Percentiles rank a stretch among this genome's conserved stretches.
Evolutionary conservation across 1,140 invertebrate species (phyloP).

Genomic region (Magallana gigas): DNA sequence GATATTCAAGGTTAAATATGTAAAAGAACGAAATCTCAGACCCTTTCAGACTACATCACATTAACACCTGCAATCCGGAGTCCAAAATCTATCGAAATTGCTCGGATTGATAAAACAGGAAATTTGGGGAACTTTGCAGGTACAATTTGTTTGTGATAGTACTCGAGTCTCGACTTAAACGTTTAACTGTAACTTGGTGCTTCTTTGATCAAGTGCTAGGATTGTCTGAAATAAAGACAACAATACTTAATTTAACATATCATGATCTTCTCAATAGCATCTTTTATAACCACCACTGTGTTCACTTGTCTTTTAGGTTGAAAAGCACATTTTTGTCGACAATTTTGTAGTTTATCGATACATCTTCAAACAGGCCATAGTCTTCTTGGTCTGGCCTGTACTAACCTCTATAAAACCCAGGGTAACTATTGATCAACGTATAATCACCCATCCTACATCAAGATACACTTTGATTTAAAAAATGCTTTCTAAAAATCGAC

Average conservation of each 20-base stretch:
- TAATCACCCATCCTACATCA: conserved; percentile 55
- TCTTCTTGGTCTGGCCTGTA: conserved; percentile 53
- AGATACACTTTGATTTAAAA: too few relatives aligned
- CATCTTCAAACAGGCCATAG: not conserved
- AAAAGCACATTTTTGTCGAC: conserved; percentile 16
- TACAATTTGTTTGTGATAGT: conserved; percentile 58
- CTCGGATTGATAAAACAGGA: conserved; percentile 41
- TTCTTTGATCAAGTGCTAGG: conserved; percentile 52
- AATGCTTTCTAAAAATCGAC: too few relatives aligned
- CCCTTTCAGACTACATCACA: too few relatives aligned
- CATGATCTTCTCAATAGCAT: too few relatives aligned
- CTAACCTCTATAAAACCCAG: conserved; percentile 56
- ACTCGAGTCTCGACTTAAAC: conserved; percentile 48
- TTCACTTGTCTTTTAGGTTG: conserved; percentile 17
- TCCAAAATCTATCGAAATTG: conserved; percentile 58
- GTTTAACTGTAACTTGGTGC: conserved; percentile 54
- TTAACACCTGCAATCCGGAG: conserved; percentile 60
- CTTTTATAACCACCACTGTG: too few relatives aligned
- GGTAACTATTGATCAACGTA: conserved; percentile 58
- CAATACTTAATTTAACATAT: too few relatives aligned
- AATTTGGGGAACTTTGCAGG: conserved; percentile 53
- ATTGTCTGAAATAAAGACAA: conserved; percentile 53
- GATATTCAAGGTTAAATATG: too few relatives aligned
- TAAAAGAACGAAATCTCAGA: too few relatives aligned
- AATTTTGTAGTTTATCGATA: not conserved